These are phyloP conservation scores for Drosophila azteca DNA, from an alignment of 1,140 invertebrate species.

Conservation along the genomic window DNA sequence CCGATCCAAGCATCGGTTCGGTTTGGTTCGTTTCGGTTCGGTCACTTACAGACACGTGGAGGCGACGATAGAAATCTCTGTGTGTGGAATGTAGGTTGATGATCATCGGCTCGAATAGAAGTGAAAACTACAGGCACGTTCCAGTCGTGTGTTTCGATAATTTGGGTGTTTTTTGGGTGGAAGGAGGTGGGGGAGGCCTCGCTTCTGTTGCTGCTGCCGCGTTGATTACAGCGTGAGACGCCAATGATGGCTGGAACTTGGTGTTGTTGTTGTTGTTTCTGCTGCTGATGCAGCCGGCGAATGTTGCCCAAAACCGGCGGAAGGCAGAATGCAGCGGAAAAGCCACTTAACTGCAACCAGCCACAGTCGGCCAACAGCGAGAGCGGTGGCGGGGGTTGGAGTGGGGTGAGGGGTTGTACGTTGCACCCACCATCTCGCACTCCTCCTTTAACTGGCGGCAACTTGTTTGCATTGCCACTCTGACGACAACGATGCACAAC, in stretches of 20 bases:
- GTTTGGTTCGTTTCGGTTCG: conserved; percentile 14
- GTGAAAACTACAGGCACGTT: not conserved
- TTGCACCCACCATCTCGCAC: conserved; percentile 19
- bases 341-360: conserved; percentile 41
- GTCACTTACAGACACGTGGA: conserved; percentile 53
- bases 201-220: not conserved
- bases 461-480: conserved; percentile 62
- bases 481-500: conserved; percentile 13
- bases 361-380: not conserved
- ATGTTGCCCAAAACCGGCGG: conserved; percentile 53
- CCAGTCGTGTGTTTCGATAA: not conserved
- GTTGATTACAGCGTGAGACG: conserved; percentile 11
- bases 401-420: conserved; percentile 7
- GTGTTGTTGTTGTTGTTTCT: not conserved
- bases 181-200: not conserved
- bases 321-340: conserved; percentile 70
- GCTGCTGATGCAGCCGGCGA: conserved; percentile 47
- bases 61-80: conserved; percentile 24
- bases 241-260: conserved; percentile 29
- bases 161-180: not conserved
- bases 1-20: not conserved
- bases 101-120: conserved; percentile 18
- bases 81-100: conserved; percentile 30
- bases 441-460: conserved; percentile 20
- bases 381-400: not conserved